Evolutionary conservation across 1,140 invertebrate species (phyloP), one percentile per base, ranked within the genome.

Genomic region (Aphelenchoides besseyi): DNA sequence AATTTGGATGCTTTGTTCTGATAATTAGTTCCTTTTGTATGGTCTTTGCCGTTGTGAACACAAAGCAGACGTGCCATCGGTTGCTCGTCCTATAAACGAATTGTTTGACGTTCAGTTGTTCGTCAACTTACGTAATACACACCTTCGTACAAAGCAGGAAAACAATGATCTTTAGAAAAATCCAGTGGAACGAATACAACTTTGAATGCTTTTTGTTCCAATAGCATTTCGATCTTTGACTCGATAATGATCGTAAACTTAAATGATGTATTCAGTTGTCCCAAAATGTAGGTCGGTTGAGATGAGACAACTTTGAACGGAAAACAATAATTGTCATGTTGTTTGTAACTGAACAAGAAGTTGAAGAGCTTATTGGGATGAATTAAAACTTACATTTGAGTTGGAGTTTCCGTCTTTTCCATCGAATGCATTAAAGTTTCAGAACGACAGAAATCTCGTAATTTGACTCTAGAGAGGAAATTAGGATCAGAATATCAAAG

Each of bases 331-430:
- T 23, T 33, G 5, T 59, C 55, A 48, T 16, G 41, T 48, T 23
- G 41, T 12, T 48, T 48, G 41, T 16, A 48, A 23, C 55, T 59
- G 55, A 59, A 33, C 55, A 59, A 23, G 18, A 59, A 41, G 37
- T 41, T 41, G 37, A 41, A 41, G 37, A 41, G 37, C 37, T 23
- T 59, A 23, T 59, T 59, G 55, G 41, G 41, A 48, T 12, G 12
- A 48, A 48, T 48, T 12, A 48, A 48, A 23, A 48, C 41, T 48
- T 23, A 48, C 41, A 48, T 48, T 23, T 48, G 41, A 48, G 23
- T 23, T n/a, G n/a, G n/a, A n/a, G 41, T 48, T 48, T 48, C 23
- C n/a, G n/a, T 48, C 41, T 48, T 48, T 48, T 48, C 41, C 12
- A 16, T 48, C 41, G 41, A 48, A 12, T 48, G 41, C 12, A 23